Conservation (phyloP, 2,888 invertebrate species). For the Calameuta pallipes region DNA sequence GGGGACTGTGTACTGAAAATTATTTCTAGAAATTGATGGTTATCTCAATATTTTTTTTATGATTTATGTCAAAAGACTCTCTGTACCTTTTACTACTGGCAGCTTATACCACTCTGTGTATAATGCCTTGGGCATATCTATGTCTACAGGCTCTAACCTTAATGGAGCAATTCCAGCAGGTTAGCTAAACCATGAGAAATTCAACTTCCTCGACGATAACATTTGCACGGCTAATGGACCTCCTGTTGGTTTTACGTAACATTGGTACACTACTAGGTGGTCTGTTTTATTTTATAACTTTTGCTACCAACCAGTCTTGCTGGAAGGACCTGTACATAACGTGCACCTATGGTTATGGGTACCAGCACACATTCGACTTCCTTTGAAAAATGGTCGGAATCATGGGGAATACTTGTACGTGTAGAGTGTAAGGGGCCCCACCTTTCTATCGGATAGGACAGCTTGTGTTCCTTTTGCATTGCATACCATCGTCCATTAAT, state of each 20-base stretch:
- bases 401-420: slow-evolving; percentile 2
- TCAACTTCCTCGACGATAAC: neutral
- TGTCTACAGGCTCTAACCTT: neutral
- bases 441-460: slow-evolving; percentile 10
- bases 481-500: slow-evolving; percentile 36
- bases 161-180: neutral
- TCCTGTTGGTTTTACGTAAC: neutral
- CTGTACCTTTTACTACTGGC: neutral
- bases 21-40: too few species aligned
- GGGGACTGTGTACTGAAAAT: too few species aligned
- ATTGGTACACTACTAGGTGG: neutral
- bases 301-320: neutral
- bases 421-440: slow-evolving; percentile 3
- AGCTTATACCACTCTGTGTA: neutral
- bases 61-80: neutral
- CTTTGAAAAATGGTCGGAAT: slow-evolving; percentile 4
- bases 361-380: neutral
- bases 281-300: neutral
- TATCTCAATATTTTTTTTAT: neutral
- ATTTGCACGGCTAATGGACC: neutral
- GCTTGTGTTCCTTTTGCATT: slow-evolving; percentile 10
- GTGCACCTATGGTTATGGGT: neutral
- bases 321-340: neutral
- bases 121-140: neutral
- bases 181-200: neutral